These are phyloP conservation scores for Ophion slaviceki DNA, from an alignment of 2,888 invertebrate genomes.

Conservation along the genomic window DNA sequence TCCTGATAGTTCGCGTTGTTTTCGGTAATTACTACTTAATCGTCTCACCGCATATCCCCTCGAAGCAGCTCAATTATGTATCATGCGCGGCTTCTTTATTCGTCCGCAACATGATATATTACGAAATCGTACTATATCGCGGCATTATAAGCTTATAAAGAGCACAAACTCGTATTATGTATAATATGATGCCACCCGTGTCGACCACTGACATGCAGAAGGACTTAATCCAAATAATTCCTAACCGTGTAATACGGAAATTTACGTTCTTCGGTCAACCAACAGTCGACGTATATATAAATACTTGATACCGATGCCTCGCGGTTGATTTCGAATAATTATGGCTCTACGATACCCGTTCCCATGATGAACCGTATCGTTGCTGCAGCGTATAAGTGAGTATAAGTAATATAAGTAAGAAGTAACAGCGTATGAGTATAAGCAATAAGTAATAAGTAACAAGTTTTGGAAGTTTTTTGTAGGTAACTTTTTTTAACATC, in stretches of 20 bases:
- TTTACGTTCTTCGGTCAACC: neutral
- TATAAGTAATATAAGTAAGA: too few species aligned
- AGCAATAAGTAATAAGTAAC: too few species aligned
- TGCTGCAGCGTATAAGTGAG: too few species aligned
- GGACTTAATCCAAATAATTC: neutral
- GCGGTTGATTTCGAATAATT: constrained; percentile 18
- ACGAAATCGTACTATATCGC: constrained; percentile 31
- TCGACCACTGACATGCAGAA: neutral
- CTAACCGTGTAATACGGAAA: neutral
- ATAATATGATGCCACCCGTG: neutral
- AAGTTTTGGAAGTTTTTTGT: too few species aligned
- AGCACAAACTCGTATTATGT: constrained; percentile 12
- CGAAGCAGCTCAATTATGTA: constrained; percentile 60
- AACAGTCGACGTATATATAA: neutral
- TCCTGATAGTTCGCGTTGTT: constrained; percentile 73
- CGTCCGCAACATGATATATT: constrained; percentile 32
- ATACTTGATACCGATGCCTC: constrained; percentile 27
- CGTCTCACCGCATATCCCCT: constrained; percentile 40
- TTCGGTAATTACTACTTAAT: constrained; percentile 78
- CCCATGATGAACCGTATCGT: neutral
- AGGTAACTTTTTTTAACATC: too few species aligned
- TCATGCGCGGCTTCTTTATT: constrained; percentile 49
- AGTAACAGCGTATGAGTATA: too few species aligned
- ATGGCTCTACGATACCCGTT: constrained; percentile 6
- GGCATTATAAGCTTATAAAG: constrained; percentile 20